Evolutionary conservation across 2,888 invertebrate species (phyloP).

Genomic region (Sicus ferrugineus): DNA sequence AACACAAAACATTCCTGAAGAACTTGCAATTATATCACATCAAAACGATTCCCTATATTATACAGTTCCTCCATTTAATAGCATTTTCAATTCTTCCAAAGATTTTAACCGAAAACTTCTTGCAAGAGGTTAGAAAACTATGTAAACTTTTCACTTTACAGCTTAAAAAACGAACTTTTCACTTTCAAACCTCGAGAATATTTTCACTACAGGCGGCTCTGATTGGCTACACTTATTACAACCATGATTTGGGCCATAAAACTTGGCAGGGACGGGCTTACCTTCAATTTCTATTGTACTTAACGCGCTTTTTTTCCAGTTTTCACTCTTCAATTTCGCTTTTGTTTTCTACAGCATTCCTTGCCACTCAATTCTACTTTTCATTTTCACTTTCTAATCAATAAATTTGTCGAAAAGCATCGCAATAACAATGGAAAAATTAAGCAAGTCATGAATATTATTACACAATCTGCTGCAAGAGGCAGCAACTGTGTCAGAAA

Average conservation of each 20-base stretch:
- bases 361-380: slow-evolving; percentile 20
- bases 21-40: too few species aligned
- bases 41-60: too few species aligned
- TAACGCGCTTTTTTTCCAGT: background rate
- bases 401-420: slow-evolving; percentile 48
- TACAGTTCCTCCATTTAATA: too few species aligned
- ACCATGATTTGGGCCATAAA: background rate
- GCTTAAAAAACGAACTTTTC: too few species aligned
- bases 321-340: background rate
- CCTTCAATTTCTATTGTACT: background rate
- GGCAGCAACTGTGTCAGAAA: background rate
- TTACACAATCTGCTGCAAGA: background rate
- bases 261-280: background rate
- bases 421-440: slow-evolving; percentile 27
- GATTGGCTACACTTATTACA: background rate
- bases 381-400: slow-evolving; percentile 54
- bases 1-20: too few species aligned
- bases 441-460: slow-evolving; percentile 8
- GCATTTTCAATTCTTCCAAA: too few species aligned
- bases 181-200: background rate
- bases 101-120: too few species aligned
- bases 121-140: background rate
- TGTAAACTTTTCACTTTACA: too few species aligned
- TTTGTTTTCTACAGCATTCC: background rate
- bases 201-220: too few species aligned